These are phyloP conservation scores for Nothoprocta pentlandii DNA, from an alignment of 2,113 vertebrate genomes.

Conservation along the genomic window DNA sequence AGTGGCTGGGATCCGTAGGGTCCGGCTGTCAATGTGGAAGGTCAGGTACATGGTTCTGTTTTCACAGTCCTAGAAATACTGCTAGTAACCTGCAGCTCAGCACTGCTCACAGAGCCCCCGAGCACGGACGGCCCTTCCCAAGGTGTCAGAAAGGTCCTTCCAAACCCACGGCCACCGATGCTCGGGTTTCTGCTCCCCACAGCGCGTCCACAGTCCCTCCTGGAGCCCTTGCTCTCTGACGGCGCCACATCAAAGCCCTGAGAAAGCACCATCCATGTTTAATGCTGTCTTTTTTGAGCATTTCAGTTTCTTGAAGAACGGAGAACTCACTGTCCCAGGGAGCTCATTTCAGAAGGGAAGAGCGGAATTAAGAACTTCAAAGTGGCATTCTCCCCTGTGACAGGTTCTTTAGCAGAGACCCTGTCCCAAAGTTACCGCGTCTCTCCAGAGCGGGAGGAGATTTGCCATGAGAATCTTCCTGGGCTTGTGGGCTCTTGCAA, in stretches of 20 bases:
- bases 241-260: background rate
- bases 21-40: background rate
- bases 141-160: background rate
- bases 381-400: slow-evolving; percentile 49
- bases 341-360: slow-evolving; percentile 18
- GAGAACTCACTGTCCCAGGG: slow-evolving; percentile 12
- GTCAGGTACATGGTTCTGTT: background rate
- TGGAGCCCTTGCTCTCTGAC: background rate
- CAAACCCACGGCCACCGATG: background rate
- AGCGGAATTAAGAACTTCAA: slow-evolving; percentile 67
- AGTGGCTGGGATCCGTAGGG: rapidly evolving
- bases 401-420: slow-evolving; percentile 56
- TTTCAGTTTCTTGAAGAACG: rapidly evolving
- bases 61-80: background rate
- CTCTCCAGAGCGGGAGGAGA: slow-evolving; percentile 45
- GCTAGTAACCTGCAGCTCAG: background rate
- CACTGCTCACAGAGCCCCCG: background rate
- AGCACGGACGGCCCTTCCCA: background rate
- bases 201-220: rapidly evolving
- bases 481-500: slow-evolving; percentile 31
- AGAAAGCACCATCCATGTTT: background rate
- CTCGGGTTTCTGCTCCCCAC: rapidly evolving
- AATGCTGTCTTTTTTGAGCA: background rate
- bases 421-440: slow-evolving; percentile 53
- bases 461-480: slow-evolving; percentile 59